phyloP scores from a whole-genome alignment of 2,797 vertebrate species.

The Xiphophorus birchmanni region DNA sequence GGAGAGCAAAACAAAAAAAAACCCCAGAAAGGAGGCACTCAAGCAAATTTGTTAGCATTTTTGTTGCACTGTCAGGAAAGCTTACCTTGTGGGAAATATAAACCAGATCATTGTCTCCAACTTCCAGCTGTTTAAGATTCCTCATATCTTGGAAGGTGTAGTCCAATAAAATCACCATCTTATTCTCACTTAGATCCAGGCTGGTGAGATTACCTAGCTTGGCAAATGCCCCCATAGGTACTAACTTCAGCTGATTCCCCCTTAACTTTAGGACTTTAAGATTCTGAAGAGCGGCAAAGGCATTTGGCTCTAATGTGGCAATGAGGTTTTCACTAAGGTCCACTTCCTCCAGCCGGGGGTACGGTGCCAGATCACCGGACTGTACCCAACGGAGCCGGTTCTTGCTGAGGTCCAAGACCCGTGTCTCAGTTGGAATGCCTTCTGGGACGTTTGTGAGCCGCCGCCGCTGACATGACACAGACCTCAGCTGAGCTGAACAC shows the following conservation, averaged over 20 bases:
- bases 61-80: background rate
- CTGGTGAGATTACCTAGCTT: conserved; percentile 92
- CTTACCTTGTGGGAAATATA: conserved; percentile 91
- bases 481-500: conserved; percentile 86
- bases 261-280: conserved; percentile 89
- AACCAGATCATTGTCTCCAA: conserved; percentile 95
- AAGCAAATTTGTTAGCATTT: background rate
- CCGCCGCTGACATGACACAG: conserved; percentile 90
- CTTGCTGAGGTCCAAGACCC: conserved; percentile 91
- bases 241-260: conserved; percentile 93
- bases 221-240: conserved; percentile 92
- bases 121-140: conserved; percentile 89
- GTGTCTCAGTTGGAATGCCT: conserved; percentile 94
- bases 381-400: conserved; percentile 95
- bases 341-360: conserved; percentile 91
- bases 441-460: conserved; percentile 92
- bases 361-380: conserved; percentile 88
- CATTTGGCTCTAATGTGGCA: conserved; percentile 91
- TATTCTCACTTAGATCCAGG: conserved; percentile 96
- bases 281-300: conserved; percentile 88
- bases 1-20: background rate
- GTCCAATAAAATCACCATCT: conserved; percentile 95
- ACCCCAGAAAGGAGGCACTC: background rate
- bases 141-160: conserved; percentile 93
- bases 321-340: conserved; percentile 97